Evolutionary conservation across 2,113 vertebrate genomes (phyloP).

Genomic region (Bubalus kerabau): DNA sequence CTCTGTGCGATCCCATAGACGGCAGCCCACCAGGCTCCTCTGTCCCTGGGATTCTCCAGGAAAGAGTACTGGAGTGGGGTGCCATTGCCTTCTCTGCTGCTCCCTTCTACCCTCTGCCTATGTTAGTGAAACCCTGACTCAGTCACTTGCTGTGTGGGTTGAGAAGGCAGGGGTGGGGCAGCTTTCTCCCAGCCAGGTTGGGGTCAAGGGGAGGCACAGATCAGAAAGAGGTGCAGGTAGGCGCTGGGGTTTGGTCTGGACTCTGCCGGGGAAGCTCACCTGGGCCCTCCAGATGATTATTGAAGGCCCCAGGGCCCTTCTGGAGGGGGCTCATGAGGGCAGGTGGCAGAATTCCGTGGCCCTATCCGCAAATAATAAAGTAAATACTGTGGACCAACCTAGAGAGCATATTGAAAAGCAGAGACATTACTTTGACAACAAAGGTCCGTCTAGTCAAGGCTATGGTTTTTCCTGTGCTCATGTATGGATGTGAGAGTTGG

Average conservation of each 20-base stretch:
- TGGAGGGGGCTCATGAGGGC: not conserved
- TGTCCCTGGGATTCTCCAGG: no score
- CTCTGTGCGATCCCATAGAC: no score
- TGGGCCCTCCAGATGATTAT: not conserved
- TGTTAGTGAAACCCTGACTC: not conserved
- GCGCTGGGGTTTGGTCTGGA: not conserved
- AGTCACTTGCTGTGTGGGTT: not conserved
- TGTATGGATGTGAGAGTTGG: no score
- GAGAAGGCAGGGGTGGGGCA: not conserved
- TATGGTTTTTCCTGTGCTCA: no score
- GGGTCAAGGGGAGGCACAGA: not conserved
- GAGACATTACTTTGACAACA: no score
- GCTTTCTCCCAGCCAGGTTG: not conserved
- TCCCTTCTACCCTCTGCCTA: not conserved
- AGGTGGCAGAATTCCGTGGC: not conserved
- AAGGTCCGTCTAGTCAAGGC: no score
- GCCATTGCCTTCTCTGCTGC: not conserved
- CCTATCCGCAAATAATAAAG: not conserved
- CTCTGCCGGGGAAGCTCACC: not conserved
- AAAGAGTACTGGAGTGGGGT: no score
- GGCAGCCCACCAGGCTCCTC: no score
- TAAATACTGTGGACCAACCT: no score
- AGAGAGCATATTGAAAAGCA: no score
- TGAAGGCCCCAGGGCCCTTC: not conserved
- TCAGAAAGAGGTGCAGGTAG: not conserved